A percentile compares a stretch with the other conserved stretches of the same genome.
phyloP scores from a whole-genome alignment of 2,888 invertebrate genomes.

The Erebia palarica region DNA sequence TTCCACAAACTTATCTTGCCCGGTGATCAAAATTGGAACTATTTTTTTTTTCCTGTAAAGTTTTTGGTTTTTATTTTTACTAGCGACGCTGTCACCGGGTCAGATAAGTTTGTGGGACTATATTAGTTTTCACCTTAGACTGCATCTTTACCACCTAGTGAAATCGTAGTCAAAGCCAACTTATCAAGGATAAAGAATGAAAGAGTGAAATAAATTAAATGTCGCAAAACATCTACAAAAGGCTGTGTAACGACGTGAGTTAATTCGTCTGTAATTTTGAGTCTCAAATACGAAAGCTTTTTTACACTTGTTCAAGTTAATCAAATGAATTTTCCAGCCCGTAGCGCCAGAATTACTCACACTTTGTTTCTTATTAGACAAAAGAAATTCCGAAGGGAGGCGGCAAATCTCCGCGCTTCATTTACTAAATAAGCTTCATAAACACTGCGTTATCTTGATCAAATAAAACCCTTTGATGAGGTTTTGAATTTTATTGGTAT shows the following conservation, averaged over 20 bases:
- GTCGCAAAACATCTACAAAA: neutral
- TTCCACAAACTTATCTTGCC: too few relatives aligned
- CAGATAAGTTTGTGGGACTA: too few relatives aligned
- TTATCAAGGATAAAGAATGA: too few relatives aligned
- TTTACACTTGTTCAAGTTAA: slow-evolving; percentile 51
- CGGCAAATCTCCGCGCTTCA: slow-evolving; percentile 28
- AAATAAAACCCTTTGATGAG: slow-evolving; percentile 23
- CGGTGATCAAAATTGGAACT: too few relatives aligned
- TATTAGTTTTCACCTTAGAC: too few relatives aligned
- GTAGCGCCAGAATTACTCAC: slow-evolving; percentile 54
- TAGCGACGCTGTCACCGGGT: too few relatives aligned
- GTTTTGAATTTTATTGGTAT: slow-evolving; percentile 21
- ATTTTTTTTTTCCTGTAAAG: too few relatives aligned
- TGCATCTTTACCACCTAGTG: too few relatives aligned
- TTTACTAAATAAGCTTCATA: slow-evolving; percentile 30
- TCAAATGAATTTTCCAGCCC: slow-evolving; percentile 61
- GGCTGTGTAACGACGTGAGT: neutral
- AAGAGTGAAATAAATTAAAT: neutral
- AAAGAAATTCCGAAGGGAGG: slow-evolving; percentile 55
- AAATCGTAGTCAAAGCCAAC: too few relatives aligned
- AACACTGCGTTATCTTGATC: slow-evolving; percentile 27
- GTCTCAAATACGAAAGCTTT: slow-evolving; percentile 2
- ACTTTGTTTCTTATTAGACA: slow-evolving; percentile 56
- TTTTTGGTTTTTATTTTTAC: too few relatives aligned
- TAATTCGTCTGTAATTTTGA: neutral